These are phyloP conservation scores for Cyanoramphus novaezelandiae DNA, from an alignment of 2,113 vertebrate genomes.

Conservation along the genomic window DNA sequence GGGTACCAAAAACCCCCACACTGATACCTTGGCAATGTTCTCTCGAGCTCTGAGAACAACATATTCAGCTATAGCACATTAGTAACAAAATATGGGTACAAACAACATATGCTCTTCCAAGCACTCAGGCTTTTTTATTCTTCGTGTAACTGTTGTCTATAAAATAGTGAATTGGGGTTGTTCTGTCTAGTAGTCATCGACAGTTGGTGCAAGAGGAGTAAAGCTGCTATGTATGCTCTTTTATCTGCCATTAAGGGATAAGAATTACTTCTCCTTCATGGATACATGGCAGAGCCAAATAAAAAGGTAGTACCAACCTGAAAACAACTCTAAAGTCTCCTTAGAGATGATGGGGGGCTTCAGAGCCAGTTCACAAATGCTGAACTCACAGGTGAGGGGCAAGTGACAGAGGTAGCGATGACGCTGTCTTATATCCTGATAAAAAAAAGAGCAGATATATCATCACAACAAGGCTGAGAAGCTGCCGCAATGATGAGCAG, in stretches of 20 bases:
- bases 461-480: neutral
- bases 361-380: conserved; percentile 93
- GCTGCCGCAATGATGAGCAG: neutral
- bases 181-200: neutral
- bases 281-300: neutral
- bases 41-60: neutral
- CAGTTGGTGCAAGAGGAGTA: neutral
- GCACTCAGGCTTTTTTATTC: neutral
- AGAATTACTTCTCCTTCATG: neutral
- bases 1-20: neutral
- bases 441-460: neutral
- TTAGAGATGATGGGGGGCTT: conserved; percentile 90
- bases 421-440: conserved; percentile 91
- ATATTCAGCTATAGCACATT: neutral
- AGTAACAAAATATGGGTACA: neutral
- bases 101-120: neutral
- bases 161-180: neutral
- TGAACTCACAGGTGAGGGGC: conserved; percentile 98
- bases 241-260: neutral
- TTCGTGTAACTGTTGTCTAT: neutral
- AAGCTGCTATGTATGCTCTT: neutral
- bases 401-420: conserved; percentile 95
- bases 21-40: neutral
- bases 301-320: conserved; percentile 77
- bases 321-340: conserved; percentile 91